These are phyloP conservation scores for Agrilus cyanescens DNA, from an alignment of 2,888 invertebrate genomes.

Conservation along the genomic window DNA sequence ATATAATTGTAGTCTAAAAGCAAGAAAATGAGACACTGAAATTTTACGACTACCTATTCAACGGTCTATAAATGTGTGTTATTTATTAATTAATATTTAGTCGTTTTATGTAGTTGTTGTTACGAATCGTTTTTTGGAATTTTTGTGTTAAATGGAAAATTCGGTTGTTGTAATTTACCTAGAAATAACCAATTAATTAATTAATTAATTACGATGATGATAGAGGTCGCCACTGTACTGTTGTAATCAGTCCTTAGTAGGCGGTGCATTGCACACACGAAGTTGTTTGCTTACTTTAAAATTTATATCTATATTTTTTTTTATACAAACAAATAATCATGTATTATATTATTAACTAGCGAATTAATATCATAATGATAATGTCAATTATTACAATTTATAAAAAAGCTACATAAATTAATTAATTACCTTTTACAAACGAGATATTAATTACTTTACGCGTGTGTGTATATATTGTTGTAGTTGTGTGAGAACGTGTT, in stretches of 20 bases:
- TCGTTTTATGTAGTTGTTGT: no score
- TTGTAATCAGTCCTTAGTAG: neutral
- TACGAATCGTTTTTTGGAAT: no score
- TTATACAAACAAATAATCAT: constrained; percentile 38
- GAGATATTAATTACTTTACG: constrained; percentile 17
- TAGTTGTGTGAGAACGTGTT: constrained; percentile 19
- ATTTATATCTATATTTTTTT: constrained; percentile 35
- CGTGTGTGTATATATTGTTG: constrained; percentile 15
- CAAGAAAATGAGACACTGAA: no score
- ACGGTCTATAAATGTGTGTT: no score
- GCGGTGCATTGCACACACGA: constrained; percentile 15
- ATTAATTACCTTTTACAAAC: constrained; percentile 18
- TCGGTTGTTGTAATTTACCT: no score
- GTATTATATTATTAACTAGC: constrained; percentile 28
- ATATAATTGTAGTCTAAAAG: no score
- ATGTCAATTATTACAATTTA: constrained; percentile 25
- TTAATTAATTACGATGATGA: neutral
- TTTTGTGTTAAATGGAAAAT: no score
- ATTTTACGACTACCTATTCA: no score
- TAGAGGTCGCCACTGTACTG: neutral
- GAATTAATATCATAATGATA: constrained; percentile 22
- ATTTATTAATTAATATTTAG: no score
- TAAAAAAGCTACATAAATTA: constrained; percentile 29
- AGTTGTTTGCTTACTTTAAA: constrained; percentile 35
- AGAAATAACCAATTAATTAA: neutral